Conservation (phyloP, 2,797 vertebrate species). For the Fratercula arctica region DNA sequence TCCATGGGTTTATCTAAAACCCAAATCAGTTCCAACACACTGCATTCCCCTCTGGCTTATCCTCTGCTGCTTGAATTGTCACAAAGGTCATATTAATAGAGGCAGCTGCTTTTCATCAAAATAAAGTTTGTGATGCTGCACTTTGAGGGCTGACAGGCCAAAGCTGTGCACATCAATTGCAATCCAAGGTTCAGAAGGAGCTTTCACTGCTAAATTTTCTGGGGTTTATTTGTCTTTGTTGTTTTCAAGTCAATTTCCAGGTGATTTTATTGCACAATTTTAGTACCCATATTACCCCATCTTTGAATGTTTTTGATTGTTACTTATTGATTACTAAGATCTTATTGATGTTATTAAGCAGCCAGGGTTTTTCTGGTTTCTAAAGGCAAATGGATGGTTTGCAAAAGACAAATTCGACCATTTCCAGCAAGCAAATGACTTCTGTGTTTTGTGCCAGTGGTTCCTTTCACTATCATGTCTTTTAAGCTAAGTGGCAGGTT, state of each 20-base stretch:
- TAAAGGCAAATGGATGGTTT: not conserved
- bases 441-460: not conserved
- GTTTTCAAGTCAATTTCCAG: not conserved
- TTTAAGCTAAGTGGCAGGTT: not conserved
- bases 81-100: constrained; percentile 13
- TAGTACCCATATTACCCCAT: not conserved
- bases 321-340: not conserved
- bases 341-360: not conserved
- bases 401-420: not conserved
- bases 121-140: not conserved
- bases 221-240: not conserved
- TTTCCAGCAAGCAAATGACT: not conserved
- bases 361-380: not conserved
- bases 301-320: not conserved
- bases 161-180: not conserved
- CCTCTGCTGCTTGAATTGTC: constrained; percentile 22
- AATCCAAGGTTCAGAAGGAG: not conserved
- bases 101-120: constrained; percentile 23
- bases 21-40: constrained; percentile 33
- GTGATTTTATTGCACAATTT: not conserved
- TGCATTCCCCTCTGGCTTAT: constrained; percentile 44
- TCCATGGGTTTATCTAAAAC: constrained; percentile 32
- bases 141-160: not conserved
- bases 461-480: not conserved
- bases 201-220: not conserved